Evolutionary conservation across 2,113 vertebrate species (phyloP).

Genomic region (Onychostruthus taczanowskii): DNA sequence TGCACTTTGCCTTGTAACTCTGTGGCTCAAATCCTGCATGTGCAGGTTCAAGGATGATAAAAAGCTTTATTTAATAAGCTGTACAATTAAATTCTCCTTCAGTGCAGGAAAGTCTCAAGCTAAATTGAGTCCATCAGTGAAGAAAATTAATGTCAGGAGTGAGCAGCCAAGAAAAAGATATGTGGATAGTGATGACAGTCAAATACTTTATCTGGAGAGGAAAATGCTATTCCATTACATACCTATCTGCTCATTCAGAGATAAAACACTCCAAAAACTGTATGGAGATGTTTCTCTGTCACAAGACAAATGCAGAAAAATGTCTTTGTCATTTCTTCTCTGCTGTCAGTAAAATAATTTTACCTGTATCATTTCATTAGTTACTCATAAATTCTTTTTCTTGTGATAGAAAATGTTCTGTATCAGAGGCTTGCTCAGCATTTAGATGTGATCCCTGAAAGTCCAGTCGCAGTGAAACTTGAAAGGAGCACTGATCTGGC

Average conservation of each 20-base stretch:
- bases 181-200: neutral
- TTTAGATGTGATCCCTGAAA: neutral
- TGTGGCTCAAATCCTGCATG: neutral
- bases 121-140: neutral
- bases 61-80: neutral
- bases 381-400: neutral
- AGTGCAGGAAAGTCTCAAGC: neutral
- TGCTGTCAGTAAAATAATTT: neutral
- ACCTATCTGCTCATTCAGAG: neutral
- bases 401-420: neutral
- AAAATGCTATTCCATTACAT: slow-evolving; percentile 9
- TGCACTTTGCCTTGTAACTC: neutral
- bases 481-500: neutral
- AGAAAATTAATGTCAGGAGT: neutral
- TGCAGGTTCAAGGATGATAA: neutral
- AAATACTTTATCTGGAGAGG: neutral
- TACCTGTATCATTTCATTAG: neutral
- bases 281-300: neutral
- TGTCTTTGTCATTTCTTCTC: neutral
- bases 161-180: neutral
- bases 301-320: neutral
- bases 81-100: neutral
- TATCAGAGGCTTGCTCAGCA: neutral
- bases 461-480: neutral
- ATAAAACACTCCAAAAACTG: neutral